Base-by-base conservation (phyloP, 1,140 invertebrate species). In the Hyles euphorbiae region DNA sequence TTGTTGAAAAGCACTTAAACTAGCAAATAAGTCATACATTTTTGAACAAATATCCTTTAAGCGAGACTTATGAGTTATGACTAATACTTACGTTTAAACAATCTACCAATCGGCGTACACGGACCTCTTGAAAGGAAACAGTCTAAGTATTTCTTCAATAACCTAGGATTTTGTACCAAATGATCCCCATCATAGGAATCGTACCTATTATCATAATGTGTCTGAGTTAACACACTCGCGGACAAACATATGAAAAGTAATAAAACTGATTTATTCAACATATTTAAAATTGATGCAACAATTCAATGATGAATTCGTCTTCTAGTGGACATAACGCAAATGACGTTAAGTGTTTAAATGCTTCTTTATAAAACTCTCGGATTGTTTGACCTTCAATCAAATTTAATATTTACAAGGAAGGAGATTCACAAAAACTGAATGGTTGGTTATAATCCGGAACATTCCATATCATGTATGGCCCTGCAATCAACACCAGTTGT, bases 151-250 rank as follows among this genome's bases (percentile, higher is more conserved):
- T 91, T 92, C 40, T 83, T 89, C 32, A 94, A 85, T 8, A 94
- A 86, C n/a, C 94, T 88, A 36, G 89, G 78, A 68, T 93, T 94
- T 55, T 86, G 77, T 43, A 94, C 77, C 48, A 95, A 91, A 12
- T 82, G 85, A 46, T 94, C 93, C 2, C 94, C 85, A 64, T 95
- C 92, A 32, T 94, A 83, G 60, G 91, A 90, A 70, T 95, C 94
- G 57, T 79, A 84, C 56, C 67, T 72, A 0, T 61, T 53, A 61
- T 81, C 76, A 46, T 83, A 83, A 62, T 69, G 76, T 5, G 55
- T 65, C 48, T 76, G 53, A 9, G 64, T 57, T 53, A 60, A 44
- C 10, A 63, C 54, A 36, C 22, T 10, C 44, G 10, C 8, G 50
- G 51, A 54, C 34, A 58, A 51, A 45, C 56, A 56, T 9, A 70